A percentile compares a stretch with the other conserved stretches of the same genome.
Conservation (phyloP, 2,888 invertebrate genomes). For the Drosophila ustulata region DNA sequence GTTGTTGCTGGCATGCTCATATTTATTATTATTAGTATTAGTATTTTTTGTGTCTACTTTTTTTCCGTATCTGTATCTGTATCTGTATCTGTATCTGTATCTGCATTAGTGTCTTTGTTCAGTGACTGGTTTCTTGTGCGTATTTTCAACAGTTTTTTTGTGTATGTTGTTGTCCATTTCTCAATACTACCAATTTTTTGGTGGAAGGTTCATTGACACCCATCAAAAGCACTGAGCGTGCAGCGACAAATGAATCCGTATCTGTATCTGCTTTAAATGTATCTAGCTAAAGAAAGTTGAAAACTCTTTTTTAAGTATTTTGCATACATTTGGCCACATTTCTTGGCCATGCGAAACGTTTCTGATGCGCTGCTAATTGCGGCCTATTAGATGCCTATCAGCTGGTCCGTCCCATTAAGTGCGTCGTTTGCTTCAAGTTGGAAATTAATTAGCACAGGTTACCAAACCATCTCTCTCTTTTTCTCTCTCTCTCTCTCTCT, state of each 20-base stretch:
- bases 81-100: slow-evolving; percentile 31
- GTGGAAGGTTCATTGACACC: slow-evolving; percentile 70
- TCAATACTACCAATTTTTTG: slow-evolving; percentile 66
- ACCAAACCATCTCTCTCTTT: slow-evolving; percentile 19
- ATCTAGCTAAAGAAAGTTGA: slow-evolving; percentile 65
- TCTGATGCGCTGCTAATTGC: slow-evolving; percentile 62
- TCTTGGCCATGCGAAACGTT: slow-evolving; percentile 67
- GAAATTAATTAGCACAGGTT: slow-evolving; percentile 77
- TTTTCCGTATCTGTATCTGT: slow-evolving; percentile 35
- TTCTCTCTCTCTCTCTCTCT: background rate
- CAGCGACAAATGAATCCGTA: slow-evolving; percentile 39
- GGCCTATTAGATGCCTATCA: slow-evolving; percentile 73
- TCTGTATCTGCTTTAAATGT: slow-evolving; percentile 25
- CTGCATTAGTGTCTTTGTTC: slow-evolving; percentile 32
- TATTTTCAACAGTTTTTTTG: slow-evolving; percentile 33
- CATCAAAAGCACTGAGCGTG: slow-evolving; percentile 31
- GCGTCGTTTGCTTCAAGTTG: slow-evolving; percentile 65
- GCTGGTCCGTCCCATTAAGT: slow-evolving; percentile 65
- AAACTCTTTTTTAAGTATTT: slow-evolving; percentile 57
- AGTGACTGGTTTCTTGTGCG: slow-evolving; percentile 34
- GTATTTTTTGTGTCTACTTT: slow-evolving; percentile 16
- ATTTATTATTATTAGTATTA: slow-evolving; percentile 42
- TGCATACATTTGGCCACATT: slow-evolving; percentile 72
- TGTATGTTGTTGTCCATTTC: slow-evolving; percentile 34
- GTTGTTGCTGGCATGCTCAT: slow-evolving; percentile 34